These are phyloP conservation scores for Mesodorylaimus sp. DNA, from an alignment of 2,888 invertebrate genomes.

Conservation along the genomic window DNA sequence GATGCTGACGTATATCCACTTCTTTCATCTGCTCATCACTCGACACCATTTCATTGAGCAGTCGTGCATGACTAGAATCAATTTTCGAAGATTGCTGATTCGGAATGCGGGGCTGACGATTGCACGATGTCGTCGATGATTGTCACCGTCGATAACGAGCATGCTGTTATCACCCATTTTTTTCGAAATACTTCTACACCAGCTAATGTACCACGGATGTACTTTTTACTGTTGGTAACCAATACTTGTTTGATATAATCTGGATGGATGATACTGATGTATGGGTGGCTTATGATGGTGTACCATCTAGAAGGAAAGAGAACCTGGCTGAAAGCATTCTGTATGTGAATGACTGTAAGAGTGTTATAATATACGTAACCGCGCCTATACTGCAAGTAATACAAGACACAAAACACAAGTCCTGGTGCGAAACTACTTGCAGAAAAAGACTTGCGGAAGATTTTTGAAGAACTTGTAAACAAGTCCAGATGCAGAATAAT, in stretches of 20 bases:
- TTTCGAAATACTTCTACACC: background rate
- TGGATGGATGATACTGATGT: too few relatives aligned
- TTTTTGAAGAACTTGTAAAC: too few relatives aligned
- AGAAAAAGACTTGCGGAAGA: too few relatives aligned
- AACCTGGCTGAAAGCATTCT: too few relatives aligned
- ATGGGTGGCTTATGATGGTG: too few relatives aligned
- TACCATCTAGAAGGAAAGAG: too few relatives aligned
- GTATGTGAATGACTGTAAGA: too few relatives aligned
- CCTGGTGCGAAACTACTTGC: too few relatives aligned
- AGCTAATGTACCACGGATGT: background rate
- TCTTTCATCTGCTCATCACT: background rate
- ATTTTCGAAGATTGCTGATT: background rate
- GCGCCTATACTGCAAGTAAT: too few relatives aligned
- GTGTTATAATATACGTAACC: too few relatives aligned
- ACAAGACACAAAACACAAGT: too few relatives aligned
- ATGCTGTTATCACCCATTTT: slow-evolving; percentile 2
- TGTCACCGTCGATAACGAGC: background rate
- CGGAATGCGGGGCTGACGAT: slow-evolving; percentile 4
- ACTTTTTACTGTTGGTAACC: background rate
- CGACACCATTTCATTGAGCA: background rate
- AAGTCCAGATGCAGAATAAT: too few relatives aligned
- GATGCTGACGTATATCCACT: background rate
- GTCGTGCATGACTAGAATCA: background rate
- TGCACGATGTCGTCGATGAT: slow-evolving; percentile 1
- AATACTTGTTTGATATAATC: background rate